Evolutionary conservation across 2,113 vertebrate species (phyloP), one percentile per base, ranked within the genome.

Genomic region (Cranoglanis bouderius): DNA sequence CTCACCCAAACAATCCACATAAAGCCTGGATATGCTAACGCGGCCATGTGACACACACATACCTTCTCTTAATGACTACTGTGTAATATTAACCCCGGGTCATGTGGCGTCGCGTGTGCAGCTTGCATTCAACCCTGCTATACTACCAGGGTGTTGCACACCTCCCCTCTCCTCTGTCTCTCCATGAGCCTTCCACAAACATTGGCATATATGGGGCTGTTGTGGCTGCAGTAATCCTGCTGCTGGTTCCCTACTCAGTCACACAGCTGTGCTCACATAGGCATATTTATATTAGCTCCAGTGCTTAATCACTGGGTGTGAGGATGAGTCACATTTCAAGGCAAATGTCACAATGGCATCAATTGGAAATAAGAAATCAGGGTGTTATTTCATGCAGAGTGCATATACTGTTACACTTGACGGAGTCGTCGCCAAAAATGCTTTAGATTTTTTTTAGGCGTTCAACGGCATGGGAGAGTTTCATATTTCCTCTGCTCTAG

Each of bases 181-280:
- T 14, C n/a, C 53, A 43, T 59, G n/a, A 85, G 91, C 46, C 89
- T 93, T 93, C 91, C 85, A 88, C 94, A 95, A 95, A 95, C 95
- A 96, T 94, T 92, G 93, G 93, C 94, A 93, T 94, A 93, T 94
- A 94, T 90, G 94, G 94, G 85, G 78, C 81, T 83, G 67, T 63
- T 85, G 57, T 86, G 78, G 88, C 84, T 87, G 57, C 46, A 59
- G 43, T 61, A 77, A 57, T 49, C 9, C 82, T 78, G 72, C 80
- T 61, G 57, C 67, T 35, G 29, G 55, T 49, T 63, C 83, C 40
- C 38, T 55, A 3, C 82, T 80, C 57, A 85, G 6, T 85, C 87
- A 67, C 40, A 88, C 49, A 85, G 57, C 82, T 67, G 82, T 40
- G 43, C 57, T 88, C 61, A 53, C 83, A 77, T 19, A 82, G 26